A percentile compares a stretch with the other conserved stretches of the same genome.
Conservation (phyloP, 1,140 invertebrate species). For the Drosophila funebris region DNA sequence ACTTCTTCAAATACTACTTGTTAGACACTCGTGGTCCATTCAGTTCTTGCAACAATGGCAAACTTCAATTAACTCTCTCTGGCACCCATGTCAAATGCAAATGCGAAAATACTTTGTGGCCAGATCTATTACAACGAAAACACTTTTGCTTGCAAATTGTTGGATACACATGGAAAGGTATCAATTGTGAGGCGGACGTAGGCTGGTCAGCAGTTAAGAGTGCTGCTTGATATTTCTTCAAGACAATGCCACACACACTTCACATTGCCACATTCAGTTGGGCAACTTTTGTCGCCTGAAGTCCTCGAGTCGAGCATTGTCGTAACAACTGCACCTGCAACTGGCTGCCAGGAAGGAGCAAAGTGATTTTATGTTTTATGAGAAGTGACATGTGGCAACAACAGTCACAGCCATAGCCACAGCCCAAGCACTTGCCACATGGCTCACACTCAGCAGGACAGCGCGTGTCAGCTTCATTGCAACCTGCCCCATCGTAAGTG, state of each 20-base stretch:
- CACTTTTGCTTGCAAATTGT: conserved; percentile 25
- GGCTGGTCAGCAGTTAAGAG: neutral
- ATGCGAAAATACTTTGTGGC: conserved; percentile 50
- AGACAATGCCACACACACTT: conserved; percentile 32
- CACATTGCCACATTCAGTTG: conserved; percentile 39
- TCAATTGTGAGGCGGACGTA: conserved; percentile 42
- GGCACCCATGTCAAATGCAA: conserved; percentile 41
- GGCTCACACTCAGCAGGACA: conserved; percentile 18
- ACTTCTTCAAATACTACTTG: neutral
- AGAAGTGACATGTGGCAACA: conserved; percentile 77
- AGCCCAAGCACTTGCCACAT: conserved; percentile 45
- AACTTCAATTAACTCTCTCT: conserved; percentile 29
- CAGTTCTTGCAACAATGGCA: conserved; percentile 16
- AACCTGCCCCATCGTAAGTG: conserved; percentile 17
- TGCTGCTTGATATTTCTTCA: conserved; percentile 21
- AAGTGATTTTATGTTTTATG: conserved; percentile 79
- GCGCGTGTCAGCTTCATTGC: conserved; percentile 66
- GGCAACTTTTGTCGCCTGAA: conserved; percentile 27
- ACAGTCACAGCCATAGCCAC: conserved; percentile 43
- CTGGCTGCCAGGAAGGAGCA: conserved; percentile 40
- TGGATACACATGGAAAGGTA: conserved; percentile 14
- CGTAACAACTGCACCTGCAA: conserved; percentile 39
- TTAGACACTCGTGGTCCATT: neutral
- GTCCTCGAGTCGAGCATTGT: conserved; percentile 1
- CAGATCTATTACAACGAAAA: conserved; percentile 29